Evolutionary conservation across 2,113 vertebrate genomes (phyloP), one percentile per base, ranked within the genome.

Genomic region (Caracal caracal): DNA sequence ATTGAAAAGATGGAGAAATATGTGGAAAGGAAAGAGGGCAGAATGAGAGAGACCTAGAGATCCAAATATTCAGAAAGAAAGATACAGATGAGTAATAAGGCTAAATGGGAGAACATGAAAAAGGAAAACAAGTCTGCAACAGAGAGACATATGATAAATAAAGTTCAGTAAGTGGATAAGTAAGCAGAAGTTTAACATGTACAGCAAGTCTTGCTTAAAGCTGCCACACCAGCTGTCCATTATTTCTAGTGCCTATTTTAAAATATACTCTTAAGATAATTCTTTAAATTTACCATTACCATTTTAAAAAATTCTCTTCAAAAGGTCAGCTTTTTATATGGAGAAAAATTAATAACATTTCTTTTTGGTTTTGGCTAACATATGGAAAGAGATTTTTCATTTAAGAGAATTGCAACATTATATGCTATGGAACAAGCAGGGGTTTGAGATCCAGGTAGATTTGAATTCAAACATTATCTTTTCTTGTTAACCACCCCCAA

Each of bases 211-310:
- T 86, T 78, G 13, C 19, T 68, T 66, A 91, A 56, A 78, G 43
- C 33, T 71, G 17, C 35, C 12, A 73, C 51, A 86, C 16, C n/a
- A 89, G 33, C 65, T 84, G 37, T 30, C 22, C 35, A 49, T n/a
- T 80, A 80, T 92, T 89, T 89, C 65, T 37, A 86, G 33, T 70
- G 30, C 12, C 53, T 92, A 56, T 92, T 89, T 96, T 81, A 87
- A 94, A 93, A 80, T 81, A 43, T 9, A 63, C 16, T 68, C 63
- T 78, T 61, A 53, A 88, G n/a, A 35, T 80, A 80, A 90, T 80
- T 53, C 47, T 59, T n/a, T n/a, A 86, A 40, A 85, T 80, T 89
- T 66, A 75, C 37, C 6, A 35, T 68, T 82, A 56, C 16, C 35
- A 83, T 75, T 79, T 81, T 9, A 6, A 66, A 83, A 37, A 61